Percentiles rank a stretch among this genome's conserved stretches.
Conservation (phyloP, 2,888 invertebrate species). For the Drosophila paramelanica region DNA sequence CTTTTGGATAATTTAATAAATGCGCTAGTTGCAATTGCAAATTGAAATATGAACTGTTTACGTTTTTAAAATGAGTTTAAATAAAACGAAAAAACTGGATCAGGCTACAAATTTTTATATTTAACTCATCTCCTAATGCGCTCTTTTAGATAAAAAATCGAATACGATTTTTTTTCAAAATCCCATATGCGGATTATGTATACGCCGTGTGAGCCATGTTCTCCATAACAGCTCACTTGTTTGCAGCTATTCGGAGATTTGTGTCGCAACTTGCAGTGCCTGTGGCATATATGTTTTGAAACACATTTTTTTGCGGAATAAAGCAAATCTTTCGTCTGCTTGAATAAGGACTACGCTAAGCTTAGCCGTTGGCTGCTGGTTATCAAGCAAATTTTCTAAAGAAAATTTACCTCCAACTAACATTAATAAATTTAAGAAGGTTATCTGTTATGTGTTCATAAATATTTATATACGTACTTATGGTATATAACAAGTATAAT, state of each 20-base stretch:
- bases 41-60: constrained; percentile 30
- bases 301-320: constrained; percentile 25
- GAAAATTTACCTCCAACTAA: constrained; percentile 8
- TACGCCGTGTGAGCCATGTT: not conserved
- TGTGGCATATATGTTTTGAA: constrained; percentile 1
- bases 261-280: constrained; percentile 18
- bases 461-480: constrained; percentile 3
- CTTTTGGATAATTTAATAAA: constrained; percentile 69
- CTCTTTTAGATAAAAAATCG: too few species aligned
- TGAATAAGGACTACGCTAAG: not conserved
- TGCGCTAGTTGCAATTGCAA: constrained; percentile 52
- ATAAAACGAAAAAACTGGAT: not conserved
- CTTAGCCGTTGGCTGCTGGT: constrained; percentile 3
- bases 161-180: not conserved
- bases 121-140: too few species aligned
- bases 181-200: not conserved
- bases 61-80: not conserved
- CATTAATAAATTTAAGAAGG: constrained; percentile 13
- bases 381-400: constrained; percentile 12
- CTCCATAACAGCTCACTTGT: constrained; percentile 18
- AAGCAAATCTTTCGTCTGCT: constrained; percentile 23
- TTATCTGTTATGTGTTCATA: not conserved
- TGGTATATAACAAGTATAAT: not conserved
- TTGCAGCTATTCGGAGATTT: constrained; percentile 43
- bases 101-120: too few species aligned